Conservation (phyloP, 2,797 vertebrate genomes). For the Artibeus jamaicensis region DNA sequence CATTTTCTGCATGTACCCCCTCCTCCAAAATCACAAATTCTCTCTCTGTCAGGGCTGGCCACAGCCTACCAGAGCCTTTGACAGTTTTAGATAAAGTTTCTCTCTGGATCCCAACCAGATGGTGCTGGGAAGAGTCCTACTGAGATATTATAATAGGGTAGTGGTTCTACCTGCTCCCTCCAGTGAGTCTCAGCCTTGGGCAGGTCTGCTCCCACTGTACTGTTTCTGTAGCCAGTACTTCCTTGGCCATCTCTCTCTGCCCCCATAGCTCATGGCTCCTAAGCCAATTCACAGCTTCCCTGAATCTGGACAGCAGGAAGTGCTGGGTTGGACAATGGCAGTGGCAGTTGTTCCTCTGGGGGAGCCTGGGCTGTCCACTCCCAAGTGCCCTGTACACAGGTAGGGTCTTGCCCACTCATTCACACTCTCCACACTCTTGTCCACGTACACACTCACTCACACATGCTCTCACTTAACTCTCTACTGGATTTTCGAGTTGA, state of each 20-base stretch:
- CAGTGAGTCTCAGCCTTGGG: background rate
- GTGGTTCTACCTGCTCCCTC: background rate
- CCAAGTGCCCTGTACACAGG: too few relatives aligned
- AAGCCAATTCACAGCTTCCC: background rate
- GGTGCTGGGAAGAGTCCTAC: background rate
- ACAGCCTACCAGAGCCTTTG: background rate
- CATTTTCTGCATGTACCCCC: background rate
- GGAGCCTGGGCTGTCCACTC: too few relatives aligned
- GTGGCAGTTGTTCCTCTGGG: too few relatives aligned
- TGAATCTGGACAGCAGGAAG: background rate
- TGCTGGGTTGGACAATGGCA: background rate
- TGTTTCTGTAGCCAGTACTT: background rate
- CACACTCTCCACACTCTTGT: background rate
- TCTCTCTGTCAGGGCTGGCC: background rate
- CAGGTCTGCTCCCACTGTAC: background rate
- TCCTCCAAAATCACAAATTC: background rate
- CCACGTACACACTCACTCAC: background rate
- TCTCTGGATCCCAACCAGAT: background rate
- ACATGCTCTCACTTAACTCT: background rate
- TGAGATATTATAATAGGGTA: background rate
- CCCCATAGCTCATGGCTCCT: background rate
- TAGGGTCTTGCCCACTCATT: too few relatives aligned
- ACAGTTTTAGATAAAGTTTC: background rate
- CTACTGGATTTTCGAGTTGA: background rate
- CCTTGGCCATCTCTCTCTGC: background rate